Base-by-base conservation (phyloP, 2,113 vertebrate genomes). In the Trogon surrucura region DNA sequence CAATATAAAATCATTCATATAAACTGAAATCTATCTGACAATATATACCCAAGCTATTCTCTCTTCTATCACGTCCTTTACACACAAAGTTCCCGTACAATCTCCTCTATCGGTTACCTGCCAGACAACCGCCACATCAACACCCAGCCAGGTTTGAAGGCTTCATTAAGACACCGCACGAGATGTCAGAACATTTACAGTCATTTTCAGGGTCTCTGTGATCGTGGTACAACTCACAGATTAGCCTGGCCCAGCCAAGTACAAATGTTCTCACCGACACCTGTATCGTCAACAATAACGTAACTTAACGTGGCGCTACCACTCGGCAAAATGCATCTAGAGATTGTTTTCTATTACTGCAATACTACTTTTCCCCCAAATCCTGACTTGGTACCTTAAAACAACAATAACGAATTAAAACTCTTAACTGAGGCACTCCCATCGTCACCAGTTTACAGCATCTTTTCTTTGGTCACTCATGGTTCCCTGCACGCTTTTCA, bases 91-190 rank as follows among this genome's bases (percentile, higher is more conserved):
- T 70, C 77, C 48, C n/a, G 29, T 26, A 32, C 19, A 4, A 27
- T 8, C 27, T 53, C 45, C 58, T 77, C 65, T 16, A 48, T 3
- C 51, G 13, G 26, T 29, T 30, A 65, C 51, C 47, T 50, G 14
- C 51, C 67, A n/a, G 51, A n/a, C 0, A 1, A 41, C 10, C 41
- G 79, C 17, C 72, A 41, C 0, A 11, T 11, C 50, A 61, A 65
- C n/a, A 3, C 18, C n/a, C 58, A 44, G 60, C n/a, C 22, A 44
- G 11, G 13, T 27, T 7, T 48, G 38, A 73, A 60, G 53, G 53
- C 45, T 53, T 41, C 38, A 25, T 81, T 29, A 34, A 58, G 64
- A 30, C 16, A 11, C 21, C 29, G n/a, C 36, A 58, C 0, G 2
- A 58, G 30, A n/a, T 30, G 36, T 65, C 64, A 27, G 51, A 78